Evolutionary conservation across 2,797 vertebrate species (phyloP).

Genomic region (Melanotaenia maccullochi): DNA sequence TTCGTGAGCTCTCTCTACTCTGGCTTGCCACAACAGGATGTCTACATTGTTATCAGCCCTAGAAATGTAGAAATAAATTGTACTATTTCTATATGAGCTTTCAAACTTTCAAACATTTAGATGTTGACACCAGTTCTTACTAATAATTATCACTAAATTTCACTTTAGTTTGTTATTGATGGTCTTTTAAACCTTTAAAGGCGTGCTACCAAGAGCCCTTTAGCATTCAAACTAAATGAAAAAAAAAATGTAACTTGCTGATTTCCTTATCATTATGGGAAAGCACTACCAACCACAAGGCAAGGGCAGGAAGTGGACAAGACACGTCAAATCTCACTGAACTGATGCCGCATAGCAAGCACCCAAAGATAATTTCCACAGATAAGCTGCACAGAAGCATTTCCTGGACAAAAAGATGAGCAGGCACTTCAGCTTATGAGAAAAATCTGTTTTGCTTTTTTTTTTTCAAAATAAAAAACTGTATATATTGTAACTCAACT

Average conservation of each 20-base stretch:
- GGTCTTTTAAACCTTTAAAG: neutral
- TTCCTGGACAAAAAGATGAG: conserved; percentile 52
- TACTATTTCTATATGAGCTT: conserved; percentile 12
- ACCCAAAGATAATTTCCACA: conserved; percentile 23
- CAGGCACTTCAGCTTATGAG: conserved; percentile 22
- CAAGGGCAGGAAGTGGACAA: conserved; percentile 41
- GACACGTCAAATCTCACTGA: conserved; percentile 15
- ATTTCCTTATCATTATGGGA: neutral
- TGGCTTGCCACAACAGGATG: conserved; percentile 35
- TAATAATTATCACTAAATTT: conserved; percentile 2
- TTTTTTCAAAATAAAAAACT: neutral
- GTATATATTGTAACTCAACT: neutral
- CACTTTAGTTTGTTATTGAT: neutral
- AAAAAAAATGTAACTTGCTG: conserved; percentile 3
- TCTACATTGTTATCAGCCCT: conserved; percentile 27
- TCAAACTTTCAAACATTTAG: conserved; percentile 18
- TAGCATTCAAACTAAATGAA: neutral
- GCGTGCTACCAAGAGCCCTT: neutral
- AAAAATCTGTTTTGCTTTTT: neutral
- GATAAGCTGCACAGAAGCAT: conserved; percentile 33
- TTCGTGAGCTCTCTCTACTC: no score
- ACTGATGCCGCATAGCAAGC: conserved; percentile 22
- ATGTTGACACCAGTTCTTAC: neutral
- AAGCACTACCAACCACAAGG: conserved; percentile 13
- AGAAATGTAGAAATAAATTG: conserved; percentile 34